Conservation (phyloP, 2,797 vertebrate species). For the Avahi laniger region DNA sequence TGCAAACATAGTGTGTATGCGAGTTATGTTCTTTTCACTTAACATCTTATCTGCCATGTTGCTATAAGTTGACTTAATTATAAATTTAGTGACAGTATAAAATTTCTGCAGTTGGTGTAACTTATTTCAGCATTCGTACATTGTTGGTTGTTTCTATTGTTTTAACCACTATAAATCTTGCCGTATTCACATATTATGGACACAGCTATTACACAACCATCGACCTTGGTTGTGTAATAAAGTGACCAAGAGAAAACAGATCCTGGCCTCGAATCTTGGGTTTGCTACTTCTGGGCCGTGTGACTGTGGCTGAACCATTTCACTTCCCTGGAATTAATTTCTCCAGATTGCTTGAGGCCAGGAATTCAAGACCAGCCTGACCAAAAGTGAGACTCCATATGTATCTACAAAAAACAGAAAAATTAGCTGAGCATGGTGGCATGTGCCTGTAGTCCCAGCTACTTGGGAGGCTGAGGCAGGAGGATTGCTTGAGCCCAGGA, state of each 20-base stretch:
- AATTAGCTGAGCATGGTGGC: background rate
- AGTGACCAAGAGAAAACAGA: background rate
- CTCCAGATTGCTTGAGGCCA: no score
- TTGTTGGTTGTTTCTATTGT: no score
- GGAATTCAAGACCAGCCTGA: no score
- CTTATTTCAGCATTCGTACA: fast-evolving
- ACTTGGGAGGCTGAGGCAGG: background rate
- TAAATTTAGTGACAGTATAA: fast-evolving
- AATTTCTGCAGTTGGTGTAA: background rate
- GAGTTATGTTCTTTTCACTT: background rate
- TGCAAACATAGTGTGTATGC: fast-evolving
- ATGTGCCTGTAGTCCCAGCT: background rate
- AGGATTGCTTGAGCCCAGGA: background rate
- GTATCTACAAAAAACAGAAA: background rate
- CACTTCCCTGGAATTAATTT: no score
- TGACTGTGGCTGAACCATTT: fast-evolving
- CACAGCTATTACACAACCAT: background rate
- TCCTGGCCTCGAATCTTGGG: no score
- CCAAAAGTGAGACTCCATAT: background rate
- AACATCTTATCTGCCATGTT: background rate
- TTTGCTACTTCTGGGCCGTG: background rate
- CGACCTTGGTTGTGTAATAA: fast-evolving
- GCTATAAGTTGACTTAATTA: background rate
- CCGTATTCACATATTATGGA: fast-evolving
- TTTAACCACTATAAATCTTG: fast-evolving